A percentile compares a stretch with the other conserved stretches of the same genome.
These are phyloP conservation scores for Hypsibius dujardini DNA, from an alignment of 1,140 invertebrate species.

Conservation along the genomic window DNA sequence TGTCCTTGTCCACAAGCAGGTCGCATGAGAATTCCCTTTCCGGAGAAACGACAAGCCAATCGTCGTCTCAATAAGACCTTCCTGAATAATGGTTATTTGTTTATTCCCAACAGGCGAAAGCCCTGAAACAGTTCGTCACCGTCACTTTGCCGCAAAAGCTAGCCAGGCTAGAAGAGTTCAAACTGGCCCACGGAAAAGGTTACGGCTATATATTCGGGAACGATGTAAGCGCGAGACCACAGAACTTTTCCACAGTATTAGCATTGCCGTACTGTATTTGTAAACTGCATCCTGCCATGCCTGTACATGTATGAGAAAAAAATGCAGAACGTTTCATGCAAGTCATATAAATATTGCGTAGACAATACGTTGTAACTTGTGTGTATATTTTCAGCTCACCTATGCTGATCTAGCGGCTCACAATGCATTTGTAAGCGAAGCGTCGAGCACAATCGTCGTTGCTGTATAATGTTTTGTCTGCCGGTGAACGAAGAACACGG, in stretches of 20 bases:
- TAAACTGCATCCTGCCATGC: constrained; percentile 2
- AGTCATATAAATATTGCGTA: background rate
- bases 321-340: background rate
- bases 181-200: background rate
- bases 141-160: background rate
- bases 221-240: constrained; percentile 3
- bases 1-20: background rate
- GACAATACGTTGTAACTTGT: background rate
- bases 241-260: background rate
- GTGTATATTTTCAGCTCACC: background rate
- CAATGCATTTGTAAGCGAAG: background rate
- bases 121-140: background rate
- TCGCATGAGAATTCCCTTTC: background rate
- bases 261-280: background rate
- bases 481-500: background rate
- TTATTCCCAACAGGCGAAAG: background rate
- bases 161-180: background rate
- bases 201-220: constrained; percentile 15
- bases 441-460: background rate
- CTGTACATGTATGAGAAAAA: background rate
- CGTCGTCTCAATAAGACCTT: background rate
- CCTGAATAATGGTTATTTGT: background rate
- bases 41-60: background rate
- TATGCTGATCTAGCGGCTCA: constrained; percentile 11
- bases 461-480: background rate